A percentile compares a stretch with the other conserved stretches of the same genome.
Conservation (phyloP, 1,140 invertebrate genomes). For the Ceratoteleas bidentatus region DNA sequence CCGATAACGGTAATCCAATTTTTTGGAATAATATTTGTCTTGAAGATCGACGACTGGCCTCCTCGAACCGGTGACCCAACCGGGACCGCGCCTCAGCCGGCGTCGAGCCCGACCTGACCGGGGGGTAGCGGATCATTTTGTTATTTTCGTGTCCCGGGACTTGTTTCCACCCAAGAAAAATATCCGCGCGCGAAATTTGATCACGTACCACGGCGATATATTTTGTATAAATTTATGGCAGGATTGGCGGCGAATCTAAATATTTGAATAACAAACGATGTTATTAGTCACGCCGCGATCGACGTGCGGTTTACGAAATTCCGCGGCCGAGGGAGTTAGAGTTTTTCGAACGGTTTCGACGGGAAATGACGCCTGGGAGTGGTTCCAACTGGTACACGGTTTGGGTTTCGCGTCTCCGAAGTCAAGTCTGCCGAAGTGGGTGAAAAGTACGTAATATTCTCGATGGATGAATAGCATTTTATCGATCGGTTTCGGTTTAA, state of each 20-base stretch:
- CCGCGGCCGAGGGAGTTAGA: background rate
- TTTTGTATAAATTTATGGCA: conserved; percentile 64
- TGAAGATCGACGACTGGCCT: conserved; percentile 74
- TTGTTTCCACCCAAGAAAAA: conserved; percentile 57
- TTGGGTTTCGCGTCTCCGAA: no score
- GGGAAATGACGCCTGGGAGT: background rate
- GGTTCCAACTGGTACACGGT: background rate
- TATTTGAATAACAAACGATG: conserved; percentile 60
- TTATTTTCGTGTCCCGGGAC: conserved; percentile 61
- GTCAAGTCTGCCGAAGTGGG: no score
- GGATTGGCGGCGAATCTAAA: conserved; percentile 54
- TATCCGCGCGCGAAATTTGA: conserved; percentile 55
- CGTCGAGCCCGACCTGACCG: conserved; percentile 16
- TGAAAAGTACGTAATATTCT: no score
- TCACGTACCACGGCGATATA: conserved; percentile 53
- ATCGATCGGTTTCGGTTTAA: no score
- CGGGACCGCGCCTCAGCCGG: conserved; percentile 5
- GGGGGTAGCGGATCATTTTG: conserved; percentile 49
- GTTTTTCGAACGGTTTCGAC: background rate
- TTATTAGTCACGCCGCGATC: conserved; percentile 25
- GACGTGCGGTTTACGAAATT: conserved; percentile 16
- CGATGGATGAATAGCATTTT: no score
- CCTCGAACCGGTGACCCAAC: conserved; percentile 45
- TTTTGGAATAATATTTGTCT: conserved; percentile 81
- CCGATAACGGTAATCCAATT: conserved; percentile 80